phyloP scores from a whole-genome alignment of 2,797 vertebrate genomes.

The Coccyzus lansbergi region DNA sequence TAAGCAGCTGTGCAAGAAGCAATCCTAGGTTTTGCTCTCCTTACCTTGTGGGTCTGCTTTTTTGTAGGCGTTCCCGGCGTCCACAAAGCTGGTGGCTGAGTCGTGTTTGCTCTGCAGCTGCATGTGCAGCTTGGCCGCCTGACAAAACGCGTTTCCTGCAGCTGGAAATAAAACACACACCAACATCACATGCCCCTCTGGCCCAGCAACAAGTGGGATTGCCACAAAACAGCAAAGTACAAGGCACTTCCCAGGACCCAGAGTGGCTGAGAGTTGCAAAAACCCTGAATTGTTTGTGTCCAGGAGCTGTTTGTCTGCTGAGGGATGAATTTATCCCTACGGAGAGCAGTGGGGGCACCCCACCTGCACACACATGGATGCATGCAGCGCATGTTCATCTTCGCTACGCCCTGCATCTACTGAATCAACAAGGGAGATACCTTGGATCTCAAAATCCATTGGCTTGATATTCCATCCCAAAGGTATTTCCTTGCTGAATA shows the following conservation, averaged over 20 bases:
- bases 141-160: slow-evolving; percentile 94
- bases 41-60: slow-evolving; percentile 97
- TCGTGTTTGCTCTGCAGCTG: slow-evolving; percentile 99
- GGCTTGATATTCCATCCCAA: background rate
- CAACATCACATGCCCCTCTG: background rate
- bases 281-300: background rate
- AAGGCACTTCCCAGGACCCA: accelerated
- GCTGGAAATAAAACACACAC: slow-evolving; percentile 75
- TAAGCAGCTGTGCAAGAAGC: background rate
- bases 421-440: background rate
- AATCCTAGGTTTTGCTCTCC: background rate
- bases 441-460: background rate
- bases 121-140: slow-evolving; percentile 95
- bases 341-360: background rate
- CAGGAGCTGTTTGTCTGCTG: accelerated
- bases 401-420: background rate
- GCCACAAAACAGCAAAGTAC: background rate
- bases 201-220: background rate
- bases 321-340: accelerated
- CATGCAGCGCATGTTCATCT: accelerated
- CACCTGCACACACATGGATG: background rate
- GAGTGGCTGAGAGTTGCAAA: background rate
- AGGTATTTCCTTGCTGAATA: background rate
- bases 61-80: slow-evolving; percentile 96
- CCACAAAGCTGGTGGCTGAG: slow-evolving; percentile 94